Percentiles rank a stretch among this genome's conserved stretches.
Conservation (phyloP, 2,888 invertebrate genomes). For the Rotaria sp. region DNA sequence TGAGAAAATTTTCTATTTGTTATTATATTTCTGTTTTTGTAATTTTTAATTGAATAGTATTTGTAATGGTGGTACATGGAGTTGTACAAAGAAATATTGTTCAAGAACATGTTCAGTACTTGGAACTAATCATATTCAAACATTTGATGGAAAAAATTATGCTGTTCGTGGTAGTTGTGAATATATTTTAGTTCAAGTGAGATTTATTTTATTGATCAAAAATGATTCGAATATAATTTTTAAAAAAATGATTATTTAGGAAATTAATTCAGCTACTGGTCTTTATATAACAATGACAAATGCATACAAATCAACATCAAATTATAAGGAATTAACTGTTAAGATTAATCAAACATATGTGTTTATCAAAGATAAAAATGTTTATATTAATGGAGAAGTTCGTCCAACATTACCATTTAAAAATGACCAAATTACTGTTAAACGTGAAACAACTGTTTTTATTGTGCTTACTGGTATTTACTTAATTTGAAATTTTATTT, state of each 20-base stretch:
- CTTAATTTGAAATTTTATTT: background rate
- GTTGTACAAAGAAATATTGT: constrained; percentile 35
- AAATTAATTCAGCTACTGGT: background rate
- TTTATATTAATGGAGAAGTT: constrained; percentile 2
- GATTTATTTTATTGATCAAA: background rate
- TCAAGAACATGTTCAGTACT: constrained; percentile 34
- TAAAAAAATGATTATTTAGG: background rate
- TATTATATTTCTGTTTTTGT: background rate
- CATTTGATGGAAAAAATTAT: constrained; percentile 39
- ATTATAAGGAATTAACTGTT: background rate
- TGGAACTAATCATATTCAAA: constrained; percentile 35
- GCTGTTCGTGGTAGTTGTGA: constrained; percentile 33
- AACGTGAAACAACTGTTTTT: background rate
- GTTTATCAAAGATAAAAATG: background rate
- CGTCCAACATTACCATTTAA: background rate
- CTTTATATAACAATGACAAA: background rate
- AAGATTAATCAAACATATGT: background rate
- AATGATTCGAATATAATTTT: too few relatives aligned
- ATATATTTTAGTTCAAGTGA: constrained; percentile 38
- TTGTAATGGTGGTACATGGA: constrained; percentile 35
- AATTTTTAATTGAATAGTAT: background rate
- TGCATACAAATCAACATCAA: background rate
- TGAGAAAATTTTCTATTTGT: background rate
- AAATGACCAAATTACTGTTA: background rate
- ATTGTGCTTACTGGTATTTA: background rate